Base-by-base conservation (phyloP, 2,888 invertebrate genomes). In the Epistrophe grossulariae region DNA sequence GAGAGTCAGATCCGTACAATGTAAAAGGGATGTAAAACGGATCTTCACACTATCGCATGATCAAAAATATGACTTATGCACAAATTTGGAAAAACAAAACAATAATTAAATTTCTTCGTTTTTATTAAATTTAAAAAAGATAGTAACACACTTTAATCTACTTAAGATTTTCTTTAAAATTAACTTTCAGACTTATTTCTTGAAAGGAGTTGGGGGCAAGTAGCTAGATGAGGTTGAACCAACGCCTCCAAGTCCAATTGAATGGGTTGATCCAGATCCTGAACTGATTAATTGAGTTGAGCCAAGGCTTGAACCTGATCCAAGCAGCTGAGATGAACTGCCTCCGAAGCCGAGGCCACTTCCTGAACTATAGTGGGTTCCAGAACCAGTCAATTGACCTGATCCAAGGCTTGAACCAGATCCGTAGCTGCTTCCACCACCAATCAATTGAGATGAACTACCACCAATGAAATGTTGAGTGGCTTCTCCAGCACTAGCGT, bases 401-500 rank as follows among this genome's bases (percentile, higher is more conserved):
- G 59, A 59, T 43, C 72, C 72, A 7, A 60, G 40, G 8, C 40
- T 40, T 48, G 59, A 45, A 11, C 62, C 64, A 0, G 45, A 64
- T 43, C 64, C 57, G 9, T 24, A 64, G 17, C 66, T 45, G 35
- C 66, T 50, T 64, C 64, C 74, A 28, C 66, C 64, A 1, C 55
- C 48, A 13, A 64, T 40, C 38, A 35, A 15, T 13, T 62, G 64
- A 1, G 52, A 71, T 28, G 59, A 45, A 57, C 24, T 24, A 24
- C 72, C 72, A 17, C 71, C 71, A 71, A 66, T 35, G 15, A 11
- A 10, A 13, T 50, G 35, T 19, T 50, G 50, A 1, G 9, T 40
- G n/a, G 55, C 2, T 40, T 48, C 8, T 4, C 19, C 68, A 68
- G 70, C 19, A 38, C 64, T 66, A 13, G 90, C 91, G 55, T 92